phyloP scores from a whole-genome alignment of 2,888 invertebrate species.

The Pseudolycoriella hygida region DNA sequence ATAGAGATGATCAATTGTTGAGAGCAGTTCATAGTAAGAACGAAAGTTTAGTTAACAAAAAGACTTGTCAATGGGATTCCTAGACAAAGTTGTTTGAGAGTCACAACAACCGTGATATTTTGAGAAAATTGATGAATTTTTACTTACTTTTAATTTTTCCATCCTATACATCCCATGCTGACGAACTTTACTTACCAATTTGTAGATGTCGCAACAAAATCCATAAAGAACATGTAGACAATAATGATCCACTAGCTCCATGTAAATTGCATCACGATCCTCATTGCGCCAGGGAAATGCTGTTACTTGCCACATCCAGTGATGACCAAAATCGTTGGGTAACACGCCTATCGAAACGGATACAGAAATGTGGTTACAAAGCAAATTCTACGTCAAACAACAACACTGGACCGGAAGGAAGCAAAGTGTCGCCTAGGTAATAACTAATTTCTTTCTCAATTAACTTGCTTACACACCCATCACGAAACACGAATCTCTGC shows the following conservation, averaged over 20 bases:
- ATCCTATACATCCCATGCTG: background rate
- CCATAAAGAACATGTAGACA: conserved; percentile 89
- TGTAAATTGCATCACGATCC: conserved; percentile 95
- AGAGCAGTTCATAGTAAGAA: too few species aligned
- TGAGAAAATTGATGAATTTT: too few species aligned
- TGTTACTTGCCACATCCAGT: conserved; percentile 67
- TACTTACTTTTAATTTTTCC: too few species aligned
- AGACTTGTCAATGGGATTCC: too few species aligned
- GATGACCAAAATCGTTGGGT: conserved; percentile 93
- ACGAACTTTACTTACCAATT: conserved; percentile 5
- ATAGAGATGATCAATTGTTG: too few species aligned
- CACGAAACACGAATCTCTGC: too few species aligned
- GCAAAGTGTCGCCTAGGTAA: conserved; percentile 60
- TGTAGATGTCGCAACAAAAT: conserved; percentile 90
- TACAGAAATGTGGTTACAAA: conserved; percentile 85
- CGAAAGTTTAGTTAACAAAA: too few species aligned
- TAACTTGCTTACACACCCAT: background rate
- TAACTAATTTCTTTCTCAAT: background rate
- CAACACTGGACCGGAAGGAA: conserved; percentile 15
- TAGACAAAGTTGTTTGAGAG: too few species aligned
- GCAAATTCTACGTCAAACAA: conserved; percentile 47
- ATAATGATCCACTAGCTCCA: conserved; percentile 68
- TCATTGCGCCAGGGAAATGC: conserved; percentile 80
- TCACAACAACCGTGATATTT: too few species aligned
- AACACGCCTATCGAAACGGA: conserved; percentile 72